Evolutionary conservation across 1,140 invertebrate species (phyloP).

Genomic region (Streblospio benedicti): DNA sequence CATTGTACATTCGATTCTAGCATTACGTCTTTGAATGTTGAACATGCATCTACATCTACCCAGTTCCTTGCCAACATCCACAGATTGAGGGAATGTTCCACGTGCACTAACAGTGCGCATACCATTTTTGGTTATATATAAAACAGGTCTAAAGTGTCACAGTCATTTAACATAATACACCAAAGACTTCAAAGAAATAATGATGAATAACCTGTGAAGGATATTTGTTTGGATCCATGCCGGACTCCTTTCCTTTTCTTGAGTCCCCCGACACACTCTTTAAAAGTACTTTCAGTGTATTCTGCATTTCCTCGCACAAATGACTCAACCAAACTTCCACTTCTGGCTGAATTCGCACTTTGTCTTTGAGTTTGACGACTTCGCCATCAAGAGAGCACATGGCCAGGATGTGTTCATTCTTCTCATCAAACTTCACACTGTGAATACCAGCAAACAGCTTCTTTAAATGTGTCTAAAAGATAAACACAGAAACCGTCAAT

Average conservation of each 20-base stretch:
- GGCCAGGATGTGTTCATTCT: conserved; percentile 59
- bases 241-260: conserved; percentile 36
- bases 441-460: conserved; percentile 82
- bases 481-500: no score
- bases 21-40: no score
- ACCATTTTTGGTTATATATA: no score
- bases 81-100: no score
- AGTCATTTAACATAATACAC: no score
- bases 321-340: conserved; percentile 80
- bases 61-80: no score
- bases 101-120: no score
- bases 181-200: no score
- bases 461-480: conserved; percentile 80
- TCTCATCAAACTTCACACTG: conserved; percentile 58
- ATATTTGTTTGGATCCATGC: conserved; percentile 66
- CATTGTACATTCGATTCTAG: no score
- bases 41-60: no score
- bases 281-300: conserved; percentile 60
- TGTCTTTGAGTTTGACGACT: conserved; percentile 63
- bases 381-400: conserved; percentile 78
- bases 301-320: conserved; percentile 71
- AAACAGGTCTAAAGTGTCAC: no score
- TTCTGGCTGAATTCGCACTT: conserved; percentile 66
- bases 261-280: conserved; percentile 60
- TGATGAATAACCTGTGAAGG: conserved; percentile 57